Percentiles rank a stretch among this genome's conserved stretches.
These are phyloP conservation scores for Nomada goodeniana DNA, from an alignment of 2,888 invertebrate genomes.

Conservation along the genomic window DNA sequence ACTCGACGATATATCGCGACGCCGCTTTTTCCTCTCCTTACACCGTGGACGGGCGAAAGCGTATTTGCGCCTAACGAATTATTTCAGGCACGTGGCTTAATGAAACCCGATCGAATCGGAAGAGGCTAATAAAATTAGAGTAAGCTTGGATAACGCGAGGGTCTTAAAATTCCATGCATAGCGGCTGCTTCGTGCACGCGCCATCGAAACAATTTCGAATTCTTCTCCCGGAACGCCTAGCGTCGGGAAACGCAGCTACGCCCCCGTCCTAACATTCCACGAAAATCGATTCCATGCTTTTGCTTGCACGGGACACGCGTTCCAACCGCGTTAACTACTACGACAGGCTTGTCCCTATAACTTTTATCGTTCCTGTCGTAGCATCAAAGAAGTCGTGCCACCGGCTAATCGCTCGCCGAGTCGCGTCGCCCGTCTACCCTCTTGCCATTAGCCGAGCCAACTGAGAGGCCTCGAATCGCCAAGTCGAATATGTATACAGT, in stretches of 20 bases:
- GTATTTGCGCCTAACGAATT: constrained; percentile 39
- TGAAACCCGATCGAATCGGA: constrained; percentile 63
- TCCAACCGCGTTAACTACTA: constrained; percentile 50
- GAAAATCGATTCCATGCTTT: constrained; percentile 61
- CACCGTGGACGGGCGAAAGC: constrained; percentile 10
- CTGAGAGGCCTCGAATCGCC: constrained; percentile 6
- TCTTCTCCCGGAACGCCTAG: constrained; percentile 59
- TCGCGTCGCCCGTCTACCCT: constrained; percentile 20
- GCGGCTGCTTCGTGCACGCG: constrained; percentile 53
- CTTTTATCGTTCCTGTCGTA: constrained; percentile 7
- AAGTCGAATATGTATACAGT: not conserved
- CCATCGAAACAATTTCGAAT: constrained; percentile 67
- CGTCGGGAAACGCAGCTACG: constrained; percentile 45
- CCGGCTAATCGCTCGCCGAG: constrained; percentile 32
- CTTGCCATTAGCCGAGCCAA: constrained; percentile 23
- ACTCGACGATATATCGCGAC: not conserved
- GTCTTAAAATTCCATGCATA: constrained; percentile 67
- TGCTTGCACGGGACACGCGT: constrained; percentile 39
- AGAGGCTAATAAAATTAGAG: constrained; percentile 60
- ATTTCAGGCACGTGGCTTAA: constrained; percentile 61
- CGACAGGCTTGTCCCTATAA: constrained; percentile 13
- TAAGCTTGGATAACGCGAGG: constrained; percentile 43
- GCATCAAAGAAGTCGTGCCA: not conserved
- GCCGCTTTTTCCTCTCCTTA: constrained; percentile 30
- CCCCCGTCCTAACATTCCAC: constrained; percentile 53